These are phyloP conservation scores for Neomonachus schauinslandi DNA, from an alignment of 2,113 vertebrate species.

Conservation along the genomic window DNA sequence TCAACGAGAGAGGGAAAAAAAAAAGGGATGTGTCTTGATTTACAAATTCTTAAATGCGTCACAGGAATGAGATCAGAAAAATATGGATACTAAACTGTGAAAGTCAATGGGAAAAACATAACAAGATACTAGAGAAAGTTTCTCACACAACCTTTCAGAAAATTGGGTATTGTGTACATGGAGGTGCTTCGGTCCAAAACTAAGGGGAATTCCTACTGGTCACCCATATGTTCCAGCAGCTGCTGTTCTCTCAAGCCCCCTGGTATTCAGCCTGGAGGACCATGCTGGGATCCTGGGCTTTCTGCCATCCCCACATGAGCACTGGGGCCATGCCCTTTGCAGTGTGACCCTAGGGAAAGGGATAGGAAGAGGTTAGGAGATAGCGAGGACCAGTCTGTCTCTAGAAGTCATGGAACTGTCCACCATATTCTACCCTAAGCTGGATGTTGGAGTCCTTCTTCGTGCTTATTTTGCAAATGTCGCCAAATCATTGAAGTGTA, in stretches of 20 bases:
- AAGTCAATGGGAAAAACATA: neutral
- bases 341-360: neutral
- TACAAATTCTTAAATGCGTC: neutral
- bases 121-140: neutral
- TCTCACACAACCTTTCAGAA: neutral
- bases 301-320: neutral
- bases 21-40: neutral
- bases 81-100: neutral
- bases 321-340: neutral
- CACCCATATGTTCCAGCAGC: neutral
- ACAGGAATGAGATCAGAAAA: neutral
- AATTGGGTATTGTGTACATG: neutral
- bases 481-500: neutral
- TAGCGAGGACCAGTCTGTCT: neutral
- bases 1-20: neutral
- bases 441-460: neutral
- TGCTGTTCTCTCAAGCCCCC: slow-evolving; percentile 2
- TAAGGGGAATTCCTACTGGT: neutral
- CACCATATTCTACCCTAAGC: neutral
- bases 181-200: neutral
- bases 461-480: neutral
- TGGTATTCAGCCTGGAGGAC: neutral
- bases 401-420: neutral
- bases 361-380: neutral
- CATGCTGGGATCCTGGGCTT: slow-evolving; percentile 3